Percentiles rank a stretch among this genome's conserved stretches.
These are phyloP conservation scores for Brachionus asplanchnoidis DNA, from an alignment of 1,140 invertebrate genomes.

Conservation along the genomic window DNA sequence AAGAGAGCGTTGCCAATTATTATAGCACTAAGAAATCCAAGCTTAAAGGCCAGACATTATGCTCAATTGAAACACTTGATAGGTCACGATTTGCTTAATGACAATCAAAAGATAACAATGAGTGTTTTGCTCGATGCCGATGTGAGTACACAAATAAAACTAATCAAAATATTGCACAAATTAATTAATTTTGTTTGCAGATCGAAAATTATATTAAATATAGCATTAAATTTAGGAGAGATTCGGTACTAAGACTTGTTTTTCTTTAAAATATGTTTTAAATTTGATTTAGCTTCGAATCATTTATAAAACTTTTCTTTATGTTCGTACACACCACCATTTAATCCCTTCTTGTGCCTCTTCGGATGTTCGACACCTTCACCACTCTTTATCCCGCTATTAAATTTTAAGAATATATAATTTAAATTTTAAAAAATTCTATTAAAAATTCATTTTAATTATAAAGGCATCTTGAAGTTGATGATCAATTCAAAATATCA, in stretches of 20 bases:
- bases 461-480: too few species aligned
- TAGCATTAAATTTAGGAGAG: not conserved
- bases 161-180: not conserved
- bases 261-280: not conserved
- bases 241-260: not conserved
- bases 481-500: too few species aligned
- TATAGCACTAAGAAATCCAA: constrained; percentile 54
- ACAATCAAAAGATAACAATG: constrained; percentile 53
- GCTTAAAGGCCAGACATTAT: constrained; percentile 53
- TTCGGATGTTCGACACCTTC: not conserved
- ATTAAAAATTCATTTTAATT: too few species aligned
- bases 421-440: too few species aligned
- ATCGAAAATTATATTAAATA: constrained; percentile 15
- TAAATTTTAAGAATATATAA: not conserved
- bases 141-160: constrained; percentile 45
- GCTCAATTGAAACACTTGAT: constrained; percentile 52
- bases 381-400: not conserved
- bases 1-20: constrained; percentile 64
- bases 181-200: not conserved
- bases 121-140: constrained; percentile 55
- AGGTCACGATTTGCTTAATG: constrained; percentile 49
- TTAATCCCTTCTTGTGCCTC: not conserved
- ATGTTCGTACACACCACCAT: not conserved
- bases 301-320: not conserved
- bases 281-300: constrained; percentile 1